phyloP scores from a whole-genome alignment of 2,797 vertebrate genomes.

The Hemitrygon akajei region DNA sequence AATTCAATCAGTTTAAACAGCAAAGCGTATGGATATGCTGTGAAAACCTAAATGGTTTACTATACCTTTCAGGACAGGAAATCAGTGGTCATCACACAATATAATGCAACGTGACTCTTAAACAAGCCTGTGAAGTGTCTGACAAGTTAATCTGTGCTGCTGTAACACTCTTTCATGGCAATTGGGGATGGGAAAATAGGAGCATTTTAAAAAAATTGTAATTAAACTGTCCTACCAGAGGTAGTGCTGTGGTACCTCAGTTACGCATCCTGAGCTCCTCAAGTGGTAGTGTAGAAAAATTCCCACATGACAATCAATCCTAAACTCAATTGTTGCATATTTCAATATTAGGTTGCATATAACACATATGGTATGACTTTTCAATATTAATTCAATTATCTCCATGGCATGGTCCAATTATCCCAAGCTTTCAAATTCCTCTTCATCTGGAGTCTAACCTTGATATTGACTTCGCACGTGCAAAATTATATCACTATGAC shows the following conservation, averaged over 20 bases:
- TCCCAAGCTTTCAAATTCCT: neutral
- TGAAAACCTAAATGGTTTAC: neutral
- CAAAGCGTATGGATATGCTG: neutral
- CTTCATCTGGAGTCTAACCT: neutral
- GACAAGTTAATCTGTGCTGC: neutral
- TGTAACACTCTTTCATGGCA: neutral
- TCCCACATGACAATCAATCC: neutral
- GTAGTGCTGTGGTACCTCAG: conserved; percentile 2
- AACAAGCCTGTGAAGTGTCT: neutral
- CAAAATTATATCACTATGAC: neutral
- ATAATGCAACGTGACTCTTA: neutral
- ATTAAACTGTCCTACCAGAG: neutral
- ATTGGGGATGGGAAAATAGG: neutral
- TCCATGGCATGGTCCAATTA: neutral
- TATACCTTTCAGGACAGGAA: neutral
- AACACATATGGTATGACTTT: neutral
- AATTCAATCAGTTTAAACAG: neutral
- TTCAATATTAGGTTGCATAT: neutral
- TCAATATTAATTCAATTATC: neutral
- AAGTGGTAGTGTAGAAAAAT: neutral
- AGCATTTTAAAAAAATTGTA: neutral
- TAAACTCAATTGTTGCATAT: neutral
- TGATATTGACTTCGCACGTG: neutral
- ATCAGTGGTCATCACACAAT: neutral
- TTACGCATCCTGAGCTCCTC: neutral